phyloP scores from a whole-genome alignment of 1,140 invertebrate genomes.

The Saccostrea cuccullata region DNA sequence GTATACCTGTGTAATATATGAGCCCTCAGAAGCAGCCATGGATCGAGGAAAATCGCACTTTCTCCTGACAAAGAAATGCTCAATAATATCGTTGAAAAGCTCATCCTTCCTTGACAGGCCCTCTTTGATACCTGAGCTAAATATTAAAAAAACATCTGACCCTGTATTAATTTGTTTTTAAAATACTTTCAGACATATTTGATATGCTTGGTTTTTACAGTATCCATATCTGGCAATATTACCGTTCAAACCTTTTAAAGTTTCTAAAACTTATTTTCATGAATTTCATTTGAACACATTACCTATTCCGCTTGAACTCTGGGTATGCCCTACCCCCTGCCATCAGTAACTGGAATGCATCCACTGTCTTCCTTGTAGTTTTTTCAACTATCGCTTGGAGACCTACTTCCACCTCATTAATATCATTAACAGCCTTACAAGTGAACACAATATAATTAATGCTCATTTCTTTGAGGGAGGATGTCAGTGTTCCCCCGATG shows the following conservation, averaged over 20 bases:
- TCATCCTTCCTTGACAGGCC: no score
- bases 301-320: background rate
- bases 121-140: no score
- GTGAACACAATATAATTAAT: background rate
- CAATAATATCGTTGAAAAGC: no score
- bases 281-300: background rate
- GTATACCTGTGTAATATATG: no score
- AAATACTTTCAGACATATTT: background rate
- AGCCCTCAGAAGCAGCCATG: no score
- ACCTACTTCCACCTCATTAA: background rate
- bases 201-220: background rate
- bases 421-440: background rate
- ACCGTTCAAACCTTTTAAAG: background rate
- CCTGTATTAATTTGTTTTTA: background rate
- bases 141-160: background rate
- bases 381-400: background rate
- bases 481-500: no score
- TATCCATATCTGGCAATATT: background rate
- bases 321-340: background rate
- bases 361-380: background rate
- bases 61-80: no score
- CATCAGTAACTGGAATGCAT: background rate
- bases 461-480: no score
- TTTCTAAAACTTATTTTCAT: background rate
- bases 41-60: no score